A percentile compares a stretch with the other conserved stretches of the same genome.
Evolutionary conservation across 2,113 vertebrate genomes (phyloP).

Genomic region (Phaethon lepturus): DNA sequence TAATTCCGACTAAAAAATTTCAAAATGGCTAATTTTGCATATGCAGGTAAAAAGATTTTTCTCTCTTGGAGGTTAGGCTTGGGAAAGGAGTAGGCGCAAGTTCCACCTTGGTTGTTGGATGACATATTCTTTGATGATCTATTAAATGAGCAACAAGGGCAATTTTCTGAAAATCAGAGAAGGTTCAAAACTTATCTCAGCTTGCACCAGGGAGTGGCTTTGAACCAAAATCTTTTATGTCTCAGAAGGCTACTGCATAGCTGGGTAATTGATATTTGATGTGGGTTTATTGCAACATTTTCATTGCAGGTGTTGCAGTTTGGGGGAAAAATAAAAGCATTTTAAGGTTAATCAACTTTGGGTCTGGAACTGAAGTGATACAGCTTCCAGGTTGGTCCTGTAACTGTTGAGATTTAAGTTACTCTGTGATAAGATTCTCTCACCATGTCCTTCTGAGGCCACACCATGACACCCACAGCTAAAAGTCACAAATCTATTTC

Average conservation of each 20-base stretch:
- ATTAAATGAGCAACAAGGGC: background rate
- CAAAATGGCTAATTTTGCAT: background rate
- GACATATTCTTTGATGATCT: rapidly evolving
- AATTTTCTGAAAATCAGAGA: background rate
- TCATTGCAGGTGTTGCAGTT: background rate
- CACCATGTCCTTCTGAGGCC: background rate
- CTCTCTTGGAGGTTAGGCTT: background rate
- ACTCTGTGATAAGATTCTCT: background rate
- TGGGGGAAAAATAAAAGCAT: rapidly evolving
- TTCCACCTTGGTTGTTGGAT: background rate
- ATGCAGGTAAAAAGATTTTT: background rate
- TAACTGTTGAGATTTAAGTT: background rate
- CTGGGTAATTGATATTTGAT: background rate
- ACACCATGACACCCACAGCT: background rate
- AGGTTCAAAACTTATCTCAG: background rate
- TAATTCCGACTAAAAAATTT: background rate
- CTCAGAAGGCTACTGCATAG: background rate
- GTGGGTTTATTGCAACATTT: background rate
- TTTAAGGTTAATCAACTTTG: background rate
- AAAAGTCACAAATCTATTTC: background rate
- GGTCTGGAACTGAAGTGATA: background rate
- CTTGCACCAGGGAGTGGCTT: background rate
- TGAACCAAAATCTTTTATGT: background rate
- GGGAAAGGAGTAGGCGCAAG: background rate
- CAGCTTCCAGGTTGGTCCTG: rapidly evolving